Conservation (phyloP, 2,797 vertebrate genomes). For the Ctenosaura bakeri region DNA sequence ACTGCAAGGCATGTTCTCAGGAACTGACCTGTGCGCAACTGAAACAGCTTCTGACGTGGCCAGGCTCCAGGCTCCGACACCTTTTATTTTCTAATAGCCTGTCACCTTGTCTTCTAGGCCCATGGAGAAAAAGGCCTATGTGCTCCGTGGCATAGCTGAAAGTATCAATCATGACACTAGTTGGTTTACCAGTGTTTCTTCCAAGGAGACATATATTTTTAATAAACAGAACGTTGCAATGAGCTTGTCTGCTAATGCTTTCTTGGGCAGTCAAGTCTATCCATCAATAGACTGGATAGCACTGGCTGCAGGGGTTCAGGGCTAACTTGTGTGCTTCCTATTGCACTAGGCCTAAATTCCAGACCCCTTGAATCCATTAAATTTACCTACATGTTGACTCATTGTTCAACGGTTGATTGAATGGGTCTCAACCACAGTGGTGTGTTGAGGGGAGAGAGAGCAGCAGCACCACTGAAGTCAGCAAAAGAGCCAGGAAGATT, state of each 20-base stretch:
- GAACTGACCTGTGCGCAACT: slow-evolving; percentile 52
- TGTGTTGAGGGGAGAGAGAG: too few species aligned
- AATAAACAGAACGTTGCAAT: slow-evolving; percentile 87
- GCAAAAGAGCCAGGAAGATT: too few species aligned
- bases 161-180: slow-evolving; percentile 74
- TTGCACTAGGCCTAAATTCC: too few species aligned
- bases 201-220: slow-evolving; percentile 89
- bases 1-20: slow-evolving; percentile 2
- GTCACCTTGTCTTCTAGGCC: slow-evolving; percentile 67
- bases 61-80: slow-evolving; percentile 25
- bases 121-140: slow-evolving; percentile 68
- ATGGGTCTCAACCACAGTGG: too few species aligned
- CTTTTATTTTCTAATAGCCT: slow-evolving; percentile 43
- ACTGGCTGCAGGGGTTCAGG: neutral
- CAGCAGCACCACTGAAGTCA: too few species aligned
- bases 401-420: too few species aligned
- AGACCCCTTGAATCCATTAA: too few species aligned
- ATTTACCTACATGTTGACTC: too few species aligned
- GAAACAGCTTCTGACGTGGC: slow-evolving; percentile 48
- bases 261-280: neutral
- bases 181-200: slow-evolving; percentile 83
- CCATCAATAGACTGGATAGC: neutral
- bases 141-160: slow-evolving; percentile 74
- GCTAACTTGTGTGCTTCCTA: too few species aligned
- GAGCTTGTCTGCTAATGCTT: slow-evolving; percentile 61